Base-by-base conservation (phyloP, 2,888 invertebrate genomes). In the Phyllotreta striolata region DNA sequence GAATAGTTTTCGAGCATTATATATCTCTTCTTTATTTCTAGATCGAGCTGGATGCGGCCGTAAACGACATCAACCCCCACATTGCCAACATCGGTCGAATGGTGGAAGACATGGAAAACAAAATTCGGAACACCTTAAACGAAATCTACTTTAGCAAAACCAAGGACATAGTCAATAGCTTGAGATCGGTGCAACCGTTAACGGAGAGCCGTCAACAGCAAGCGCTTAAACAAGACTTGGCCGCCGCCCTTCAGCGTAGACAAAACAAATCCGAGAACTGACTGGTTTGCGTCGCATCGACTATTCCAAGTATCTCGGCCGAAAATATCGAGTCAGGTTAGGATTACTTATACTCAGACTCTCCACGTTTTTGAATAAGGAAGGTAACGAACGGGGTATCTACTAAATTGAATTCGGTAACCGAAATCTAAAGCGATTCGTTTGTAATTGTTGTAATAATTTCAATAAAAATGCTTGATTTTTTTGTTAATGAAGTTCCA, bases 81-180 rank as follows among this genome's bases (percentile, higher is more conserved):
- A 97, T 99, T 78, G 97, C 95, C 57, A 99, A 99, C 83, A 99
- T 99, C 77, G 99, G 99, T 14, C 89, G 92, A 76, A 93, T 99
- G 94, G 96, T 99, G 0, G 99, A 99, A 84, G 98, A 99, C 76
- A 98, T 98, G 96, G 99, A 99, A 81, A 99, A 98, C 82, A 99
- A 98, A 86, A 99, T 99, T 79, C 89, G 99, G 73, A 95, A 95
- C 82, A 98, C 97, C 4, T 86, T 99, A 74, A 98, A 98, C 80
- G 97, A 98, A 83, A 98, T 99, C 75, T 99, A 99, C 83, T 99
- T 99, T 84, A 96, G 98, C 79, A 99, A 99, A 84, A 99, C 98
- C 57, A 96, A 94, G 83, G 97, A 98, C 82, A 98, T 98, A 78
- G 96, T 98, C 64, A 96, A 96, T 80, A 95, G 96, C 8, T 85